Evolutionary conservation across 1,140 invertebrate species (phyloP).

Genomic region (Dendrolimus kikuchii): DNA sequence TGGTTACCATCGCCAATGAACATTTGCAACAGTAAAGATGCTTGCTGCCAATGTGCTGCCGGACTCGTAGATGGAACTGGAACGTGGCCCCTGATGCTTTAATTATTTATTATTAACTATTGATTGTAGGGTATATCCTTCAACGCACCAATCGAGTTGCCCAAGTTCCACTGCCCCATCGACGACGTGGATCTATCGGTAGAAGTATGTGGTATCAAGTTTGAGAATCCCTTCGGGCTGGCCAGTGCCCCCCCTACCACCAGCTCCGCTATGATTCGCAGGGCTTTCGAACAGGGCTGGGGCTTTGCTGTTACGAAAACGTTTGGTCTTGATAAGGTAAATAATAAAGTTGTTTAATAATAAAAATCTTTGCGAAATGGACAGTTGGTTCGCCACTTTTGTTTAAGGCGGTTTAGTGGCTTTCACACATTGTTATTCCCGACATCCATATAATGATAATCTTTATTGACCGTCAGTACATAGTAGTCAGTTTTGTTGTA

Average conservation of each 20-base stretch:
- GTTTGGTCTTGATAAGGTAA: constrained; percentile 93
- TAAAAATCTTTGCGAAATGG: not conserved
- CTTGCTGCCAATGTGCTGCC: too few relatives aligned
- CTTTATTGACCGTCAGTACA: too few relatives aligned
- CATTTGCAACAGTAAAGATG: too few relatives aligned
- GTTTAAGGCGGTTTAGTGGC: too few relatives aligned
- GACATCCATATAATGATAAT: too few relatives aligned
- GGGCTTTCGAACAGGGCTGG: constrained; percentile 97
- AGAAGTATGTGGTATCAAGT: constrained; percentile 93
- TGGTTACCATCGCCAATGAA: too few relatives aligned
- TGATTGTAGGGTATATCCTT: constrained; percentile 73
- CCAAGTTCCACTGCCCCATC: constrained; percentile 94
- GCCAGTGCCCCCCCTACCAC: constrained; percentile 98
- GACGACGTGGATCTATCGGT: constrained; percentile 95
- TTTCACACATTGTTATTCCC: too few relatives aligned
- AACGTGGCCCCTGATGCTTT: not conserved
- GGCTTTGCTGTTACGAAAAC: constrained; percentile 97
- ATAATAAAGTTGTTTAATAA: not conserved
- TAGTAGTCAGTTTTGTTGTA: too few relatives aligned
- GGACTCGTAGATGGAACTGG: too few relatives aligned
- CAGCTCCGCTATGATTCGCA: constrained; percentile 93
- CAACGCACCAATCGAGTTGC: constrained; percentile 81
- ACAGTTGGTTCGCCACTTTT: too few relatives aligned
- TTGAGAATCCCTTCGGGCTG: constrained; percentile 97
- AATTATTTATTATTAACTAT: not conserved